Base-by-base conservation (phyloP, 2,888 invertebrate genomes). In the Cephus rjabovi region DNA sequence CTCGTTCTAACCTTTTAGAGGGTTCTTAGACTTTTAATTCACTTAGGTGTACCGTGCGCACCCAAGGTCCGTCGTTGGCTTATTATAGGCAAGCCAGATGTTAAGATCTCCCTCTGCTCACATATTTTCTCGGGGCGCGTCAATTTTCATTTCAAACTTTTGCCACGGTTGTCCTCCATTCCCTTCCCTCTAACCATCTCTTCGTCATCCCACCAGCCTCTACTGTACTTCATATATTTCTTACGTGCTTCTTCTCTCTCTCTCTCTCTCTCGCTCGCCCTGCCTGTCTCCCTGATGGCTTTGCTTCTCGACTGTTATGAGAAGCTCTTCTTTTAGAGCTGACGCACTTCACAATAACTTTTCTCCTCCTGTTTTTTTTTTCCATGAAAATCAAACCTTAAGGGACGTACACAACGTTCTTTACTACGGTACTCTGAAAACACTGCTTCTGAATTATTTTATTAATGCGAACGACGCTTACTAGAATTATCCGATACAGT, bases 121-220 rank as follows among this genome's bases (percentile, higher is more conserved):
- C 79, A 82, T 82, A 81, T 82, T 80, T 80, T 81, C 75, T 75
- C 68, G 37, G 75, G 74, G 77, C 77, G 76, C 78, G 82, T 83
- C 81, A 82, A 83, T 83, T 83, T 82, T 83, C 82, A 83, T 83
- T 81, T 80, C 70, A 83, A 83, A 81, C 77, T 82, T 82, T 80
- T 77, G 40, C 78, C 77, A 76, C 80, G 79, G 70, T 68, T 69
- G 69, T 31, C 6, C 75, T 56, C 76, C 40, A 6, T 40, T 2
- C 71, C 30, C 31, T 71, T 71, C 71, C 33, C 9, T 71, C 71
- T 33, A 71, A 9, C 70, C 33, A 40, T 40, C 40, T 40, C 40
- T 23, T 9, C 6, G 23, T 40, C 40, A 6, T 77, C 73, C 35
- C 77, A 69, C 70, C 15, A 35, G 70, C 68, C 40, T 76, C 76